Evolutionary conservation across 2,113 vertebrate genomes (phyloP).

Genomic region (Emydocephalus ijimae): DNA sequence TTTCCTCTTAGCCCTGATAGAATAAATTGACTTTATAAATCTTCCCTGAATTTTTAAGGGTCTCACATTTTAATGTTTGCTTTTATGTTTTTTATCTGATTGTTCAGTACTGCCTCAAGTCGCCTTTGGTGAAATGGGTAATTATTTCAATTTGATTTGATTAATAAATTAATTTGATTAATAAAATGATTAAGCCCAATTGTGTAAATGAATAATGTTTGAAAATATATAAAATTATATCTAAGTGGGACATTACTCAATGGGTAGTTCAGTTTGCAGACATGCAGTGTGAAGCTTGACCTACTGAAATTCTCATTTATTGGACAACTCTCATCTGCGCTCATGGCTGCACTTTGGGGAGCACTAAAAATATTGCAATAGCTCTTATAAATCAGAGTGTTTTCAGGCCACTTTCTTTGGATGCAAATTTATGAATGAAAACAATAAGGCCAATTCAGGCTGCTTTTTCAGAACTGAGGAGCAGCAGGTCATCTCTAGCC

Average conservation of each 20-base stretch:
- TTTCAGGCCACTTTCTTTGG: slow-evolving; percentile 60
- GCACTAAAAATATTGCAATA: slow-evolving; percentile 59
- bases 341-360: slow-evolving; percentile 28
- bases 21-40: too few species aligned
- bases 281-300: not conserved
- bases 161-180: not conserved
- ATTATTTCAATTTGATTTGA: too few species aligned
- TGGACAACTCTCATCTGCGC: slow-evolving; percentile 34
- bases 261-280: not conserved
- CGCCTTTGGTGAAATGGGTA: too few species aligned
- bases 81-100: too few species aligned
- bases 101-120: too few species aligned
- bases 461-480: slow-evolving; percentile 47
- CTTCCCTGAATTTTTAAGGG: too few species aligned
- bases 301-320: slow-evolving; percentile 30
- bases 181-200: not conserved
- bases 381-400: slow-evolving; percentile 58
- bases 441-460: slow-evolving; percentile 57
- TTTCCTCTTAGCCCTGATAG: too few species aligned
- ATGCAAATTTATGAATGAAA: slow-evolving; percentile 65
- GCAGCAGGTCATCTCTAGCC: slow-evolving; percentile 49
- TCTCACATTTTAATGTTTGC: too few species aligned
- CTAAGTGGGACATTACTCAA: not conserved
- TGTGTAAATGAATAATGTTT: not conserved
- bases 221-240: not conserved